Conservation (phyloP, 2,797 vertebrate genomes). For the Australoheros facetus region DNA sequence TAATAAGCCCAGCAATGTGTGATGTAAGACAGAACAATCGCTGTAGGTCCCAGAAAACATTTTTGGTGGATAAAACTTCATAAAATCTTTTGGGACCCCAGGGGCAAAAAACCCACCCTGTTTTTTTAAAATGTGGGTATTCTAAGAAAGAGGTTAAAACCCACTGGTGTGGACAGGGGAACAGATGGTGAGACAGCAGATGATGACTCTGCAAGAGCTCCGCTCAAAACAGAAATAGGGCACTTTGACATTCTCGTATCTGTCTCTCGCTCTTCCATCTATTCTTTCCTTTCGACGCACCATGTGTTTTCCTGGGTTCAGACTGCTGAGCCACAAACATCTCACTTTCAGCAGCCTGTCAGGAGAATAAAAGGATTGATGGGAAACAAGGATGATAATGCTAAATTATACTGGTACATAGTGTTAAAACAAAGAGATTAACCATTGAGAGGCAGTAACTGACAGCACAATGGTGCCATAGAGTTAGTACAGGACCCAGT, state of each 20-base stretch:
- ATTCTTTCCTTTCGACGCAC: conserved; percentile 12
- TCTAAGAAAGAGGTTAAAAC: conserved; percentile 49
- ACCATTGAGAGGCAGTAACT: not conserved
- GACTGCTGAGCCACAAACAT: conserved; percentile 21
- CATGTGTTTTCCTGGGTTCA: conserved; percentile 18
- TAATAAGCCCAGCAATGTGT: not conserved
- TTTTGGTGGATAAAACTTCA: not conserved
- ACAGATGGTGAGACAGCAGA: conserved; percentile 69
- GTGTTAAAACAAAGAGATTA: too few species aligned
- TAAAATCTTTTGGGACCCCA: not conserved
- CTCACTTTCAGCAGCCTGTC: conserved; percentile 44
- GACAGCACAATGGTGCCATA: not conserved
- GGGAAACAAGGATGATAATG: not conserved
- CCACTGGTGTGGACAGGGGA: conserved; percentile 48
- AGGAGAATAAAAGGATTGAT: not conserved
- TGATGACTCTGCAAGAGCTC: conserved; percentile 63
- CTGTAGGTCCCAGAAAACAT: not conserved
- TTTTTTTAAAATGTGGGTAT: conserved; percentile 11
- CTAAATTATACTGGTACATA: not conserved
- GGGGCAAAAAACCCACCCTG: not conserved
- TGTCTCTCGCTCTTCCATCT: conserved; percentile 23
- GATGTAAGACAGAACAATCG: conserved; percentile 4
- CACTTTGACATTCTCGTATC: conserved; percentile 35
- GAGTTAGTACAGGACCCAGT: too few species aligned
- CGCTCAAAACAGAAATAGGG: conserved; percentile 54